These are phyloP conservation scores for Clostera curtula DNA, from an alignment of 2,888 invertebrate species.

Conservation along the genomic window DNA sequence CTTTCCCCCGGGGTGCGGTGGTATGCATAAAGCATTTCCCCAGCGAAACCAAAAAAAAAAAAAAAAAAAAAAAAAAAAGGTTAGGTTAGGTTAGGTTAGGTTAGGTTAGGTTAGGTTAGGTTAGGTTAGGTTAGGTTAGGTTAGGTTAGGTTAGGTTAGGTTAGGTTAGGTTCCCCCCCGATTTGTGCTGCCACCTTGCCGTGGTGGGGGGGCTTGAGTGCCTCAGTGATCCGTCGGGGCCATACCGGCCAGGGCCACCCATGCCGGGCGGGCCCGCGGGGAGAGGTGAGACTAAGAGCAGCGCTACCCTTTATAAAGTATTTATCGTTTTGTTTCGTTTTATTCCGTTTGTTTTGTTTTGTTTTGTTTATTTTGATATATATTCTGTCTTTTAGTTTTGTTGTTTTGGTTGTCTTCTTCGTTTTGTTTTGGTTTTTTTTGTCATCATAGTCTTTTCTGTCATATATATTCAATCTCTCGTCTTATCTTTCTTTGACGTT, in stretches of 20 bases:
- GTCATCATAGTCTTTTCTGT: slow-evolving; percentile 13
- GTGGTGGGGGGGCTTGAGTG: too few relatives aligned
- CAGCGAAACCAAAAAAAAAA: too few relatives aligned
- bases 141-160: slow-evolving; percentile 8
- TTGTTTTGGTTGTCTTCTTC: slow-evolving; percentile 14
- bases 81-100: slow-evolving; percentile 9
- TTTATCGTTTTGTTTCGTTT: slow-evolving; percentile 8
- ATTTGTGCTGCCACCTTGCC: too few relatives aligned
- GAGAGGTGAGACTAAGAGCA: too few relatives aligned
- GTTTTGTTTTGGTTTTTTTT: slow-evolving; percentile 15
- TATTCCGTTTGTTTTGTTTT: slow-evolving; percentile 10
- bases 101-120: slow-evolving; percentile 7
- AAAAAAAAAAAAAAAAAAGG: slow-evolving; percentile 3
- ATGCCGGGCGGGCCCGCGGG: slow-evolving; percentile 10
- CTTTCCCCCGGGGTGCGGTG: too few relatives aligned
- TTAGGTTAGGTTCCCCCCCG: too few relatives aligned
- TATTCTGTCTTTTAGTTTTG: slow-evolving; percentile 13
- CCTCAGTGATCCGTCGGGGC: too few relatives aligned
- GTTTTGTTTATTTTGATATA: too few relatives aligned
- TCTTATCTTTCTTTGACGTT: too few relatives aligned
- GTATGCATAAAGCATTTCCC: too few relatives aligned
- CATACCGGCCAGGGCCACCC: slow-evolving; percentile 4
- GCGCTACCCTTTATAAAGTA: too few relatives aligned
- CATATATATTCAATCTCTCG: too few relatives aligned
- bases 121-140: slow-evolving; percentile 6